Evolutionary conservation across 2,113 vertebrate species (phyloP).

Genomic region (Ptychochromis oligacanthus): DNA sequence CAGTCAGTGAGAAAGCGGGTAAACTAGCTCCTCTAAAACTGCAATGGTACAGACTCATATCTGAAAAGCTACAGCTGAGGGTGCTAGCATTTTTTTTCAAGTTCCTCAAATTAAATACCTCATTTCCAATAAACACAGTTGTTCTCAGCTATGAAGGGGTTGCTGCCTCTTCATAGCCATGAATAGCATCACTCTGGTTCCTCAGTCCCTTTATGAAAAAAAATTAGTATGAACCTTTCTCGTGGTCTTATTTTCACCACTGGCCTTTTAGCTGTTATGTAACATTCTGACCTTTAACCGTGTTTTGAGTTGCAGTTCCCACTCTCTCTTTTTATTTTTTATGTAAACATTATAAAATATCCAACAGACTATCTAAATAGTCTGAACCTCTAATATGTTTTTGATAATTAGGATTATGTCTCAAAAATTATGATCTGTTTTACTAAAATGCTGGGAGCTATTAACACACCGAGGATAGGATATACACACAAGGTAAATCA

Average conservation of each 20-base stretch:
- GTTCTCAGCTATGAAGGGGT: constrained; percentile 13
- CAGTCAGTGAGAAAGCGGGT: neutral
- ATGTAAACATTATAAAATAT: neutral
- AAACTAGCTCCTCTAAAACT: neutral
- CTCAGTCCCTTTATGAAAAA: neutral
- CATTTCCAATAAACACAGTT: neutral
- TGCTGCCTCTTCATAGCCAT: neutral
- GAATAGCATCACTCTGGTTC: neutral
- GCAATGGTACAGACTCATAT: neutral
- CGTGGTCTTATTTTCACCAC: neutral
- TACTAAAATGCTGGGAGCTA: neutral
- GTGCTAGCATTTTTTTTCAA: neutral
- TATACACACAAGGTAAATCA: neutral
- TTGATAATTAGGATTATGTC: no score
- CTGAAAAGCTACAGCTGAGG: neutral
- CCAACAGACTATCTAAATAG: neutral
- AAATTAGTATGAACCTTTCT: neutral
- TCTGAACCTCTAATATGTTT: neutral
- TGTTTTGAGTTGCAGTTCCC: neutral
- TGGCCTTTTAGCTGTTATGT: neutral
- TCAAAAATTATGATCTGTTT: neutral
- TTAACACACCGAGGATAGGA: neutral
- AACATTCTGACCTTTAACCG: neutral
- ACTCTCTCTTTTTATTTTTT: neutral
- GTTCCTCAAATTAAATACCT: constrained; percentile 12